phyloP scores from a whole-genome alignment of 1,140 invertebrate species.

The Riptortus pedestris region DNA sequence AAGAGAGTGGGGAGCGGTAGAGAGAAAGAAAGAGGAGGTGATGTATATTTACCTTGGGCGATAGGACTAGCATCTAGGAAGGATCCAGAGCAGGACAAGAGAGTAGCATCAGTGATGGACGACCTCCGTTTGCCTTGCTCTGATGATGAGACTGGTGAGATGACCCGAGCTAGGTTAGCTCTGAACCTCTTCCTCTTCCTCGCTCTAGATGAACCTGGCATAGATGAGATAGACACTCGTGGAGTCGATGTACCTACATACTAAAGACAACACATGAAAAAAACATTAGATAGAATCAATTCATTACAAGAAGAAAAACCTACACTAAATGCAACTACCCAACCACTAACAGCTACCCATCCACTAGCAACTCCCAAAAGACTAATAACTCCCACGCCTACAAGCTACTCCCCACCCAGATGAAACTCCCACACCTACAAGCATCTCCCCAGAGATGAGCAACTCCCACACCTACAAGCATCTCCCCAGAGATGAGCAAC shows the following conservation, averaged over 20 bases:
- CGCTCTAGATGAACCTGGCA: conserved; percentile 24
- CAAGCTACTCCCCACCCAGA: too few relatives aligned
- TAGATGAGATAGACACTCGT: conserved; percentile 24
- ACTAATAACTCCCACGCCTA: too few relatives aligned
- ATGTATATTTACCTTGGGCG: background rate
- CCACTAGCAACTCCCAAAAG: too few relatives aligned
- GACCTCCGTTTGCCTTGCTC: conserved; percentile 59
- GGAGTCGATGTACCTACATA: conserved; percentile 41
- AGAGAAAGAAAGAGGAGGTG: too few relatives aligned
- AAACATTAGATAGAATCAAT: background rate
- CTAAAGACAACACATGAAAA: conserved; percentile 20
- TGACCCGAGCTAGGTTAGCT: conserved; percentile 34
- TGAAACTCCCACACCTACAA: too few relatives aligned
- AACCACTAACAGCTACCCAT: too few relatives aligned
- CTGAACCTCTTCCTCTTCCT: conserved; percentile 62
- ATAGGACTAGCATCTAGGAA: conserved; percentile 69
- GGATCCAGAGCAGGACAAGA: conserved; percentile 73
- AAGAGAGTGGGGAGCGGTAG: too few relatives aligned
- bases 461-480: too few relatives aligned
- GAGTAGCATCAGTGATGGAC: conserved; percentile 67
- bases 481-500: too few relatives aligned
- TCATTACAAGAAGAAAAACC: conserved; percentile 2
- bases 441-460: too few relatives aligned
- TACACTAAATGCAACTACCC: too few relatives aligned
- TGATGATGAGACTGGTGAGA: conserved; percentile 39